Evolutionary conservation across 2,113 vertebrate genomes (phyloP), one percentile per base, ranked within the genome.

Genomic region (Podarcis cretensis): DNA sequence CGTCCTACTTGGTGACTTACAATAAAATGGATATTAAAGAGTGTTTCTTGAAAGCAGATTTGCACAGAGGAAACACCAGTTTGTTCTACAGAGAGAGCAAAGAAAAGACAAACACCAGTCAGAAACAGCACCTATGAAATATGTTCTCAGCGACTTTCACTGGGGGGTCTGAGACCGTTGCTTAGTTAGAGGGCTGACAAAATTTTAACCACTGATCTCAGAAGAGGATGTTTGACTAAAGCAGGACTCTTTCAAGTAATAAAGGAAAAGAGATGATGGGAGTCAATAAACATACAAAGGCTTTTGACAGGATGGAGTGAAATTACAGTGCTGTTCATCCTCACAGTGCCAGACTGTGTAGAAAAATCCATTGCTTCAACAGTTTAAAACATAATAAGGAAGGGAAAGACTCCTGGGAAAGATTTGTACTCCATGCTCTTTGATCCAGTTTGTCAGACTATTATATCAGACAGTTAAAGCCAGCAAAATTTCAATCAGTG

Each of bases 61-160:
- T 97, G 98, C 97, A 92, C 97, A 98, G 94, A 98, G 95, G 96
- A 97, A 98, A 97, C 97, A 98, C 95, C 98, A 97, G 97, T 97
- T 96, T 95, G 96, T 97, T 98, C 97, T 98, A 96, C 30, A 96
- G 92, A 95, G 94, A 94, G 88, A 92, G 89, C 93, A 96, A 86
- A 96, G 93, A 95, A 94, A 93, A 92, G 76, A 88, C 86, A 96
- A 48, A 94, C 85, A 86, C 92, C 92, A 88, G 94, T 95, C 90
- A 95, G 95, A 94, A 96, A 93, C 90, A 86, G 90, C 86, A 92
- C 66, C 90, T 90, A 57, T 87, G 92, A 94, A 92, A 89, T 12
- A 93, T 1, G 85, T 77, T 90, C 90, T 93, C 91, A 90, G 88
- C 91, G 83, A 92, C 85, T 92, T 93, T 92, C 63, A 92, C 6